These are phyloP conservation scores for Myoxocephalus aenaeus DNA, from an alignment of 2,797 vertebrate genomes.

Conservation along the genomic window DNA sequence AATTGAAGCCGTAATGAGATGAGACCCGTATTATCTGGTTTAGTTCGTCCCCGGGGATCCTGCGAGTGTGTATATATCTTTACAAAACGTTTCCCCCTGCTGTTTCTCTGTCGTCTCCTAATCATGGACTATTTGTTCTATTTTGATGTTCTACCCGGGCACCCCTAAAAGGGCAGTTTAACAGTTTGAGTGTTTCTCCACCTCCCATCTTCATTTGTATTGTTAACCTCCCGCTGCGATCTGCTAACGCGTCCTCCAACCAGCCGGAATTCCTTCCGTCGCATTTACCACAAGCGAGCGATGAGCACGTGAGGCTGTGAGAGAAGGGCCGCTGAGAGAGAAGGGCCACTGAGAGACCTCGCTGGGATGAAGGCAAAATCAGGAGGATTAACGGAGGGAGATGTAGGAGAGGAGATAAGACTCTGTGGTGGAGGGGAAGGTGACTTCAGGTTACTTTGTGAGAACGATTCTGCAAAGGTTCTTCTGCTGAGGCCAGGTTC, in stretches of 20 bases:
- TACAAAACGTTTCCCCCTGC: background rate
- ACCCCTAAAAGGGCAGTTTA: conserved; percentile 2
- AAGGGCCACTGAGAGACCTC: conserved; percentile 2
- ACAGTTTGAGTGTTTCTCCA: conserved; percentile 9
- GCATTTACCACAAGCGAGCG: conserved; percentile 1
- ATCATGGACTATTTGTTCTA: background rate
- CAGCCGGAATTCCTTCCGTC: background rate
- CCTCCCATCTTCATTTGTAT: conserved; percentile 19
- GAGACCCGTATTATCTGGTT: background rate
- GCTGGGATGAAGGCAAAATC: conserved; percentile 12
- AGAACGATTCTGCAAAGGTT: conserved; percentile 18
- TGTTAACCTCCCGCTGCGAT: conserved; percentile 17
- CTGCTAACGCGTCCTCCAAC: conserved; percentile 22
- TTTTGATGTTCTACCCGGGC: conserved; percentile 1
- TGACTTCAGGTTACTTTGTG: conserved; percentile 14
- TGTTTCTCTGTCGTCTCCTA: background rate
- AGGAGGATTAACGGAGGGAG: conserved; percentile 17
- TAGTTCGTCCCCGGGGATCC: background rate
- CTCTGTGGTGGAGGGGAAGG: background rate
- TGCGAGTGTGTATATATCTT: background rate
- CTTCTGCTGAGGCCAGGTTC: background rate
- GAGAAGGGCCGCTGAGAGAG: background rate
- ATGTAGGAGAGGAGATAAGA: background rate
- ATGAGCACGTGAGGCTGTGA: background rate
- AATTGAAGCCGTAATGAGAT: background rate